Evolutionary conservation across 2,888 invertebrate genomes (phyloP).

Genomic region (Phortica okadai): DNA sequence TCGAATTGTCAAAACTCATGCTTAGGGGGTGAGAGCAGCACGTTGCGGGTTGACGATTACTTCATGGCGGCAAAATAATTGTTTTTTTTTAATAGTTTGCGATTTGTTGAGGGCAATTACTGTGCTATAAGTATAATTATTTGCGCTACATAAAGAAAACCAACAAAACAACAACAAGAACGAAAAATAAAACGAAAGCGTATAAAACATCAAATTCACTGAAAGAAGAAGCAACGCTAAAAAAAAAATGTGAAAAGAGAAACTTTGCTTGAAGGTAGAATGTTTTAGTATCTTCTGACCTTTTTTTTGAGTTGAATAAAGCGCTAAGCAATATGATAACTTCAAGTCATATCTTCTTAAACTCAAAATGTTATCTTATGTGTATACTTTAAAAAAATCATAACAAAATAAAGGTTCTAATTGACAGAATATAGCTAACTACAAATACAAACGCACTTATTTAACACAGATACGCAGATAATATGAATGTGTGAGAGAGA

Average conservation of each 20-base stretch:
- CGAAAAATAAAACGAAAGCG: neutral
- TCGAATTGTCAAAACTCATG: too few species aligned
- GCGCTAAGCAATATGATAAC: too few species aligned
- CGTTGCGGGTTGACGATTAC: too few species aligned
- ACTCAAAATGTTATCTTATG: neutral
- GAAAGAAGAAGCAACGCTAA: too few species aligned
- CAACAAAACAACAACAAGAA: neutral
- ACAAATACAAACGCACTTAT: neutral
- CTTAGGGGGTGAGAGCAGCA: neutral
- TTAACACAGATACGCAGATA: neutral
- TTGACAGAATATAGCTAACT: neutral
- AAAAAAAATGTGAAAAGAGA: too few species aligned
- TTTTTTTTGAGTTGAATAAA: too few species aligned
- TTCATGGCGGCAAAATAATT: slow-evolving; percentile 13
- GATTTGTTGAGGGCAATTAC: neutral
- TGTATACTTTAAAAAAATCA: neutral
- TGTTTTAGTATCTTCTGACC: too few species aligned
- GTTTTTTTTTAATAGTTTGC: slow-evolving; percentile 13
- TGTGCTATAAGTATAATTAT: too few species aligned
- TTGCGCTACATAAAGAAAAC: too few species aligned
- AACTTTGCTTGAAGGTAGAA: too few species aligned
- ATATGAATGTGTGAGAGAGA: neutral
- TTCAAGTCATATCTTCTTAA: too few species aligned
- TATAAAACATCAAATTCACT: too few species aligned
- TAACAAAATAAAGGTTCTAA: neutral